Conservation (phyloP, 2,888 invertebrate species). For the Palloptera scutellata region DNA sequence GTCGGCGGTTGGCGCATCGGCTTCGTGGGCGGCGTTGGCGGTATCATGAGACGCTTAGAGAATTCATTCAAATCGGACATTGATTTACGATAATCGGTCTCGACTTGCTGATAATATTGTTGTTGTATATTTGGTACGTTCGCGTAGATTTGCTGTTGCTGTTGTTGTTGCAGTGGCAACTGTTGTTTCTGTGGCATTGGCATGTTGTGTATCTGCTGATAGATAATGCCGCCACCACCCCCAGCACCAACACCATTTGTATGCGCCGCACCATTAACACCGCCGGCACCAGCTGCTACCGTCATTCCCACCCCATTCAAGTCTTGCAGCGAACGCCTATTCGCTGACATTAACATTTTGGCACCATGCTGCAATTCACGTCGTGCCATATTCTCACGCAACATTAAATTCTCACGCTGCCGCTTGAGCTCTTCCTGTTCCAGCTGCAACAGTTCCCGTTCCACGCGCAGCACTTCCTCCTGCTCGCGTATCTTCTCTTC, state of each 20-base stretch:
- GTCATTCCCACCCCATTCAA: slow-evolving; percentile 62
- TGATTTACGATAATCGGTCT: slow-evolving; percentile 67
- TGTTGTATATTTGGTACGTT: slow-evolving; percentile 51
- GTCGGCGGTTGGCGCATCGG: slow-evolving; percentile 63
- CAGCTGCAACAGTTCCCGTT: slow-evolving; percentile 78
- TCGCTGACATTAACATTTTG: slow-evolving; percentile 64
- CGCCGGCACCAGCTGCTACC: slow-evolving; percentile 39
- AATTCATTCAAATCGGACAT: slow-evolving; percentile 69
- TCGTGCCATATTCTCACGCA: slow-evolving; percentile 72
- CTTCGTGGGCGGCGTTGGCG: slow-evolving; percentile 67
- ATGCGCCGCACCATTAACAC: background rate
- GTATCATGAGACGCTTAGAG: slow-evolving; percentile 54
- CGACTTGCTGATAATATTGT: slow-evolving; percentile 59
- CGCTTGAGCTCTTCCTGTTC: slow-evolving; percentile 81
- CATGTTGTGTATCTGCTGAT: slow-evolving; percentile 33
- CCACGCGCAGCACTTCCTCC: slow-evolving; percentile 80
- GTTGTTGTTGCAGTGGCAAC: slow-evolving; percentile 33
- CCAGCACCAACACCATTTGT: slow-evolving; percentile 38
- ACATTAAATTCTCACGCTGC: slow-evolving; percentile 75
- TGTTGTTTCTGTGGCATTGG: slow-evolving; percentile 40
- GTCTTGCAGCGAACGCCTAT: slow-evolving; percentile 73
- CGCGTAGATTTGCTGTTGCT: slow-evolving; percentile 50
- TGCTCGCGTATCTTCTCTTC: slow-evolving; percentile 74
- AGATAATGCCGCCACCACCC: slow-evolving; percentile 40
- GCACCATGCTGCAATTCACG: slow-evolving; percentile 65